These are phyloP conservation scores for Belgica antarctica DNA, from an alignment of 2,888 invertebrate species.

Conservation along the genomic window DNA sequence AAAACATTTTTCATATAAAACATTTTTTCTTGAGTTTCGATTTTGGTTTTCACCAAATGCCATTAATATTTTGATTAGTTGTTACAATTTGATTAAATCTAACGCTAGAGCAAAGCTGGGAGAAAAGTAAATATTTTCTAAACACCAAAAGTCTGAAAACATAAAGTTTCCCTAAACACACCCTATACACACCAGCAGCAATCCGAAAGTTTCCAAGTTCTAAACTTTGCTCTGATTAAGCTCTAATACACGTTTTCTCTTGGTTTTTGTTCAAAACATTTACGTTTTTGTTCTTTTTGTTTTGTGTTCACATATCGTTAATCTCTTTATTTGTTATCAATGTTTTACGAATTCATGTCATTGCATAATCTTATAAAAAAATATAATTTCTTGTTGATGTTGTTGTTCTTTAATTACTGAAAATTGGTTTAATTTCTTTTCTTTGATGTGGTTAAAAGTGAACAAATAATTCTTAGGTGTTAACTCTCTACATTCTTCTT, in stretches of 20 bases:
- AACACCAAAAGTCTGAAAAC: not conserved
- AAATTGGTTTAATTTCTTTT: conserved; percentile 19
- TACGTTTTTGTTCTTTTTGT: not conserved
- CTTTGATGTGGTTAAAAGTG: conserved; percentile 15
- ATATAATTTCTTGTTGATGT: conserved; percentile 40
- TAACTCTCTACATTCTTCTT: conserved; percentile 19
- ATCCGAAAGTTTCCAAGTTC: not conserved
- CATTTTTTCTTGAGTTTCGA: not conserved
- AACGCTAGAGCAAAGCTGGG: conserved; percentile 5
- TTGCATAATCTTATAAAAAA: conserved; percentile 35
- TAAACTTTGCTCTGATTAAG: not conserved
- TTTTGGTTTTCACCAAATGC: not conserved
- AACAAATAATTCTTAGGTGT: conserved; percentile 26
- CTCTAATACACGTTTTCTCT: not conserved
- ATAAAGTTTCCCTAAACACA: too few relatives aligned
- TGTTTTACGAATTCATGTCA: conserved; percentile 33
- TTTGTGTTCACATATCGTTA: conserved; percentile 3
- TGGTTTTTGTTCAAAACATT: too few relatives aligned
- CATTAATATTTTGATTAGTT: not conserved
- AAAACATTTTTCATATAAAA: not conserved
- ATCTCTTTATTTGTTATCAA: conserved; percentile 21
- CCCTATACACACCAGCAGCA: too few relatives aligned
- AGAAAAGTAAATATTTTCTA: not conserved
- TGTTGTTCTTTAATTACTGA: conserved; percentile 29
- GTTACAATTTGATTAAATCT: conserved; percentile 9